Conservation (phyloP, 1,140 invertebrate genomes). For the Acromyrmex heyeri region DNA sequence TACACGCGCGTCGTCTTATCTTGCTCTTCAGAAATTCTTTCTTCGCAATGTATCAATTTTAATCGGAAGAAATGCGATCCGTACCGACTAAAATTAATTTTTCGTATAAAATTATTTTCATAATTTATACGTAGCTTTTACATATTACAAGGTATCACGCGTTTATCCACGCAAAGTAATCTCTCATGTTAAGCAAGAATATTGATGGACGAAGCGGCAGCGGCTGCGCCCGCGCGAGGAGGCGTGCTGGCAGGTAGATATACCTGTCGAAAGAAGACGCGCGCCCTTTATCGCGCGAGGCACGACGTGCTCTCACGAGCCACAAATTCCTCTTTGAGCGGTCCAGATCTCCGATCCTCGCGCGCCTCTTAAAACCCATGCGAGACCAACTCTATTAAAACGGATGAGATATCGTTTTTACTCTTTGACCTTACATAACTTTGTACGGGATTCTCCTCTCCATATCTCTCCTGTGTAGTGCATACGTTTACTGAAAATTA, state of each 20-base stretch:
- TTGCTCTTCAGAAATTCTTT: not conserved
- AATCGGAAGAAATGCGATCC: not conserved
- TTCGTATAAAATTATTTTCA: not conserved
- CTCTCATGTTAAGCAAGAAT: constrained; percentile 18
- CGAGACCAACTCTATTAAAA: constrained; percentile 61
- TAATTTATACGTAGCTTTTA: constrained; percentile 26
- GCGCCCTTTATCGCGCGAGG: constrained; percentile 56
- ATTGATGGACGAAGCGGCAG: constrained; percentile 41
- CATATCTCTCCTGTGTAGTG: constrained; percentile 29
- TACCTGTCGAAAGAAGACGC: constrained; percentile 70
- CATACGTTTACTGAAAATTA: constrained; percentile 59
- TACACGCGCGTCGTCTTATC: not conserved
- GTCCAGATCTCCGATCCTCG: constrained; percentile 59
- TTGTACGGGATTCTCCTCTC: constrained; percentile 8
- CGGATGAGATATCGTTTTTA: constrained; percentile 58
- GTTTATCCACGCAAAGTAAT: constrained; percentile 31
- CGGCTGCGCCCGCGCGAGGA: constrained; percentile 3
- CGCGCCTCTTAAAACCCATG: constrained; percentile 51
- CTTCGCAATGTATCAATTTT: constrained; percentile 11
- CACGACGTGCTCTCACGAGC: constrained; percentile 67
- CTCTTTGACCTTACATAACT: constrained; percentile 60
- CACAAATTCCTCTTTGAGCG: constrained; percentile 59
- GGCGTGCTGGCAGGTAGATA: constrained; percentile 67
- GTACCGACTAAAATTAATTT: constrained; percentile 4
- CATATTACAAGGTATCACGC: not conserved